These are phyloP conservation scores for Lasioglossum villosulum DNA, from an alignment of 2,888 invertebrate genomes.

Conservation along the genomic window DNA sequence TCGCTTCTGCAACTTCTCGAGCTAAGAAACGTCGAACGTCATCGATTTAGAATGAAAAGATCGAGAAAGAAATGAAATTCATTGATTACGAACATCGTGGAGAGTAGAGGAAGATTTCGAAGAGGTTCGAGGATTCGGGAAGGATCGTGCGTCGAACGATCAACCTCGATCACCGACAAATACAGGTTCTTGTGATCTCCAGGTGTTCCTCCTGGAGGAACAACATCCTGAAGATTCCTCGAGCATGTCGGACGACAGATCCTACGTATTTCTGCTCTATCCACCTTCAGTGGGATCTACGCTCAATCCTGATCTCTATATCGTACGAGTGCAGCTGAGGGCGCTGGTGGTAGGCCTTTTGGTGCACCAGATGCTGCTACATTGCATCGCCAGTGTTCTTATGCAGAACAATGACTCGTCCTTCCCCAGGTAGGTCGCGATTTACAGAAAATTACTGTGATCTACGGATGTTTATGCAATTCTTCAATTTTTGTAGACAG, in stretches of 20 bases:
- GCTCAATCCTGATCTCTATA: conserved; percentile 91
- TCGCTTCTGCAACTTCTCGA: conserved; percentile 40
- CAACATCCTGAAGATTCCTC: conserved; percentile 84
- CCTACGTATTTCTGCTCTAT: conserved; percentile 95
- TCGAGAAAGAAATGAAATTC: not conserved
- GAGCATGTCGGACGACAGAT: conserved; percentile 90
- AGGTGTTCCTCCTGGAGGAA: conserved; percentile 88
- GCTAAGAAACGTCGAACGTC: not conserved
- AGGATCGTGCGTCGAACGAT: conserved; percentile 49
- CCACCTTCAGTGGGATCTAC: conserved; percentile 90
- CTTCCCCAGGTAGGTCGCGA: conserved; percentile 85
- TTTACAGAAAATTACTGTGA: not conserved
- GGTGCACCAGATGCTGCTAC: conserved; percentile 96
- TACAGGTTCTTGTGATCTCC: conserved; percentile 37
- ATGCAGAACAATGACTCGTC: conserved; percentile 90
- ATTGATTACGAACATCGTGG: not conserved
- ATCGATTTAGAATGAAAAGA: not conserved
- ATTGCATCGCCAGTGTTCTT: conserved; percentile 94
- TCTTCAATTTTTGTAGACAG: no score
- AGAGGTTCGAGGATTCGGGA: conserved; percentile 45
- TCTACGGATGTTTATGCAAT: no score
- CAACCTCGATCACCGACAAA: not conserved
- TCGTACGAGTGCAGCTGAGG: conserved; percentile 94
- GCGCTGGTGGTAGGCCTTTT: conserved; percentile 94
- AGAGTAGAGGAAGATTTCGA: not conserved